Percentiles rank a stretch among this genome's conserved stretches.
These are phyloP conservation scores for Ageneiosus marmoratus DNA, from an alignment of 2,113 vertebrate species.

Conservation along the genomic window DNA sequence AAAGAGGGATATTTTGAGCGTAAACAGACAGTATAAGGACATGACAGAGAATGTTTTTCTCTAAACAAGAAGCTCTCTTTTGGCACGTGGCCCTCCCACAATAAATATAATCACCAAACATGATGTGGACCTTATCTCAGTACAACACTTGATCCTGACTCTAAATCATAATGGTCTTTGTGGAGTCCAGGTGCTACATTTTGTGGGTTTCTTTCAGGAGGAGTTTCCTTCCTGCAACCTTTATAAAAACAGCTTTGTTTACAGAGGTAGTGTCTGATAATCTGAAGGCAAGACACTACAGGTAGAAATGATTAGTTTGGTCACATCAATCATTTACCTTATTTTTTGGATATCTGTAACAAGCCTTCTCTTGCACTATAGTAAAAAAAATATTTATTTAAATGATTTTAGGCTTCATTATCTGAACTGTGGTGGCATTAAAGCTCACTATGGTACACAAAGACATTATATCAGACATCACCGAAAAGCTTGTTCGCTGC, in stretches of 20 bases:
- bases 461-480: too few relatives aligned
- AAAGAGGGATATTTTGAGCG: too few relatives aligned
- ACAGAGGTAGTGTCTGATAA: background rate
- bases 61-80: background rate
- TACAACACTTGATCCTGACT: background rate
- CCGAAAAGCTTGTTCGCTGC: too few relatives aligned
- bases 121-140: background rate
- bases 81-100: background rate
- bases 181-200: slow-evolving; percentile 13
- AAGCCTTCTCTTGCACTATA: slow-evolving; percentile 1
- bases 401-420: background rate
- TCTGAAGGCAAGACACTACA: slow-evolving; percentile 4
- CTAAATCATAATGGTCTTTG: background rate
- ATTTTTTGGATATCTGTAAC: background rate
- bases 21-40: background rate
- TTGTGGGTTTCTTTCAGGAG: slow-evolving; percentile 6
- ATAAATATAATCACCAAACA: background rate
- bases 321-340: slow-evolving; percentile 1
- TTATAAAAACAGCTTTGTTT: background rate
- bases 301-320: slow-evolving; percentile 5
- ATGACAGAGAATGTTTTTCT: background rate
- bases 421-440: background rate
- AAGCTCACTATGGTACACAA: too few relatives aligned
- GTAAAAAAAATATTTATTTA: background rate
- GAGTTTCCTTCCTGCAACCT: background rate